These are phyloP conservation scores for Patiria miniata DNA, from an alignment of 35 echinoderm and acorn worm genomes.

Conservation along the genomic window DNA sequence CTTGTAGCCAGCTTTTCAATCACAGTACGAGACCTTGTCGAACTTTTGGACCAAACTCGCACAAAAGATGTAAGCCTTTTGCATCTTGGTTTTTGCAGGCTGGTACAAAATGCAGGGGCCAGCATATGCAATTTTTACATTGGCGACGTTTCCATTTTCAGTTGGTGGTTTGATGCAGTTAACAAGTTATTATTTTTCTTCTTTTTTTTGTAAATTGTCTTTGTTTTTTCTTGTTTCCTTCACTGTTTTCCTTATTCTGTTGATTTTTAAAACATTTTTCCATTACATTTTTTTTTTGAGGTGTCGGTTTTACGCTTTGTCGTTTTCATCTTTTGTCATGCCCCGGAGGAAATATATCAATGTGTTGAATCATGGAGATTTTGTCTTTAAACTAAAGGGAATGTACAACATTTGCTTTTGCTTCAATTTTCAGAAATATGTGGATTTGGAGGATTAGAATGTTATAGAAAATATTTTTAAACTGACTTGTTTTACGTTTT, in stretches of 20 bases:
- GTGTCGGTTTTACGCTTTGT: too few species aligned
- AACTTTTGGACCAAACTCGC: neutral
- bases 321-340: too few species aligned
- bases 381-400: too few species aligned
- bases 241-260: neutral
- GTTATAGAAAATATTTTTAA: too few species aligned
- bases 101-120: neutral
- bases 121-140: neutral
- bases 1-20: slow-evolving; percentile 35
- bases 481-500: too few species aligned
- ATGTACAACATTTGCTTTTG: too few species aligned
- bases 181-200: neutral
- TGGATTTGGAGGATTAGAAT: too few species aligned
- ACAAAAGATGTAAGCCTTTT: slow-evolving; percentile 13
- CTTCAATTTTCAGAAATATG: too few species aligned
- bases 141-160: neutral
- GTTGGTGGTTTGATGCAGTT: neutral
- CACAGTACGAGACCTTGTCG: slow-evolving; percentile 9
- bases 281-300: too few species aligned
- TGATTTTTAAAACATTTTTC: slow-evolving; percentile 8
- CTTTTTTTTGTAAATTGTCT: neutral
- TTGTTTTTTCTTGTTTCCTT: neutral
- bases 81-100: too few species aligned
- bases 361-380: too few species aligned
- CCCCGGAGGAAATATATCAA: too few species aligned